Conservation (phyloP, 1,140 invertebrate genomes). For the Pseudomyrmex concolor region DNA sequence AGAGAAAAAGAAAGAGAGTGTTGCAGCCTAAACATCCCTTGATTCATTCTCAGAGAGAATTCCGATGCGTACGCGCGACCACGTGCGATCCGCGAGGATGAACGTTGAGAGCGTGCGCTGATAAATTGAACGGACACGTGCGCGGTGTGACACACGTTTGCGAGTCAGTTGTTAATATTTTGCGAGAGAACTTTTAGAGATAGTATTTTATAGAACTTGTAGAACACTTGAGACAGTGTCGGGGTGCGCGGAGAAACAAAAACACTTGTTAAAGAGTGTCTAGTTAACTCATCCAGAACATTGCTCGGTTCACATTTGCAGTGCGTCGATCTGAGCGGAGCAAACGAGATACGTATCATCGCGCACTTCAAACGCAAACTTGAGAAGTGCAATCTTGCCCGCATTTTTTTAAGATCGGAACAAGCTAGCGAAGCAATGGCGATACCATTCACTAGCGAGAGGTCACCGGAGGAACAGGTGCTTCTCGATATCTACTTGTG, state of each 20-base stretch:
- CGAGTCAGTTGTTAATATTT: not conserved
- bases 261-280: constrained; percentile 36
- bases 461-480: constrained; percentile 78
- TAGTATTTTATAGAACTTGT: not conserved
- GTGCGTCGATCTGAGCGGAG: constrained; percentile 39
- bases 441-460: constrained; percentile 77
- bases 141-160: constrained; percentile 2
- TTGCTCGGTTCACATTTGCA: constrained; percentile 66
- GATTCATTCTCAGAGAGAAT: no score
- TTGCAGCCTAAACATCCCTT: no score
- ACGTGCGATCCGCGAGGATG: constrained; percentile 50
- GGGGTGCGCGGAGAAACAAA: not conserved
- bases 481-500: constrained; percentile 81
- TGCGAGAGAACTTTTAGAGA: not conserved
- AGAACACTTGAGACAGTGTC: not conserved
- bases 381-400: not conserved
- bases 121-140: constrained; percentile 59
- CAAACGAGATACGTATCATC: not conserved
- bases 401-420: not conserved
- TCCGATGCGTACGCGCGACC: constrained; percentile 7
- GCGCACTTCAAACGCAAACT: not conserved
- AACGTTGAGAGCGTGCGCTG: constrained; percentile 68
- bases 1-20: no score
- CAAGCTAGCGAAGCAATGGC: not conserved
- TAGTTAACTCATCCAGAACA: constrained; percentile 45